phyloP scores from a whole-genome alignment of 2,888 invertebrate species.

The Thelaira solivaga region DNA sequence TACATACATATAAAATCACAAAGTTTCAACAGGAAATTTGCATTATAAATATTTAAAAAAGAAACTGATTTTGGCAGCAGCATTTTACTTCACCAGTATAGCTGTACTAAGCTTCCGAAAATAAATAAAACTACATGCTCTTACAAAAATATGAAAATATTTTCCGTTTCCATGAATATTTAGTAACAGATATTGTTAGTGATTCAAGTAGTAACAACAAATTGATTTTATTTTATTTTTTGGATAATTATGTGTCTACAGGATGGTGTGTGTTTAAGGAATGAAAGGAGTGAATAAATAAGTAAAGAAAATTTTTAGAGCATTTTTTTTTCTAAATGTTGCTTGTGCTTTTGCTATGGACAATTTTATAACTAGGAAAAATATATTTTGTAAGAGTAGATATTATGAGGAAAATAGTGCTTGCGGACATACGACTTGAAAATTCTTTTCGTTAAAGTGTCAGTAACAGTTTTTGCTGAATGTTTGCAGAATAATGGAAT shows the following conservation, averaged over 20 bases:
- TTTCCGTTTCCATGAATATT: constrained; percentile 23
- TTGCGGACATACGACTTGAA: too few relatives aligned
- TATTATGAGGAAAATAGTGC: too few relatives aligned
- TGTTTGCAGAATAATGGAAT: too few relatives aligned
- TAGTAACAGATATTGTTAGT: constrained; percentile 7
- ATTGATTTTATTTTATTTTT: neutral
- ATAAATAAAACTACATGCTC: neutral
- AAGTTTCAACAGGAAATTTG: constrained; percentile 1
- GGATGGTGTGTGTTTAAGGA: neutral
- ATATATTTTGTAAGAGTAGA: too few relatives aligned
- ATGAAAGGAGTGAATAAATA: neutral
- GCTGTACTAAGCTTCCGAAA: neutral
- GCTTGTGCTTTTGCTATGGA: too few relatives aligned
- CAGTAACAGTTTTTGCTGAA: too few relatives aligned
- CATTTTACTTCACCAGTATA: neutral
- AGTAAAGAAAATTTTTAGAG: too few relatives aligned
- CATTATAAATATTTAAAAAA: constrained; percentile 2
- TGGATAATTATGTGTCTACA: neutral
- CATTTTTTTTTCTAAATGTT: too few relatives aligned
- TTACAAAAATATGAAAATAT: constrained; percentile 15
- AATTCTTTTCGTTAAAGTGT: too few relatives aligned
- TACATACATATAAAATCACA: neutral
- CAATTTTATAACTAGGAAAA: too few relatives aligned
- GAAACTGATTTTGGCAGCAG: neutral
- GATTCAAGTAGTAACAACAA: constrained; percentile 10